Evolutionary conservation across 2,888 invertebrate species (phyloP).

Genomic region (Nipponacmea schrenckii): DNA sequence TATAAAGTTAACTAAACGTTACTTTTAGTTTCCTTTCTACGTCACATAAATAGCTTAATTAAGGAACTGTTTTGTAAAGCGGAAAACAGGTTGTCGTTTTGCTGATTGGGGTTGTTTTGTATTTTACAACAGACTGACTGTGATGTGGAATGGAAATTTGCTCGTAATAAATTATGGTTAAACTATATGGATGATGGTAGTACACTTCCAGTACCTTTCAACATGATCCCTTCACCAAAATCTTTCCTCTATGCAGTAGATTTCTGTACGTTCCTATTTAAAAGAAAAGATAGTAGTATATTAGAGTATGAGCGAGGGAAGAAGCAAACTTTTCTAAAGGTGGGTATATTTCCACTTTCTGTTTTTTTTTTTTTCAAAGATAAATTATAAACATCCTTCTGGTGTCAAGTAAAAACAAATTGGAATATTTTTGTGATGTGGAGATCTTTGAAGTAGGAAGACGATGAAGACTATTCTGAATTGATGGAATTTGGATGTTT

Average conservation of each 20-base stretch:
- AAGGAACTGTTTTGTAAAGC: too few species aligned
- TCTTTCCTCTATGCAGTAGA: slow-evolving; percentile 59
- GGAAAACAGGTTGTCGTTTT: too few species aligned
- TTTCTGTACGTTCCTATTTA: slow-evolving; percentile 45
- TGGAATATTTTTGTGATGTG: too few species aligned
- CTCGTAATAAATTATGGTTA: slow-evolving; percentile 79
- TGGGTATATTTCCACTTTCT: slow-evolving; percentile 24
- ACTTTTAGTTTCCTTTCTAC: too few species aligned
- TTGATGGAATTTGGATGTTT: not conserved
- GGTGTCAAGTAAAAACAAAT: too few species aligned
- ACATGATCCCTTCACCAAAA: slow-evolving; percentile 72
- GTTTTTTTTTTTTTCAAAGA: too few species aligned
- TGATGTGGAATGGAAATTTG: slow-evolving; percentile 82
- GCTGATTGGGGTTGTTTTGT: too few species aligned
- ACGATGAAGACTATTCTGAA: too few species aligned
- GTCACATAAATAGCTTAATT: too few species aligned
- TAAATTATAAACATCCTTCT: too few species aligned
- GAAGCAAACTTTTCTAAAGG: slow-evolving; percentile 65
- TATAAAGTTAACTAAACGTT: too few species aligned
- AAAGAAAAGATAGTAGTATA: slow-evolving; percentile 41
- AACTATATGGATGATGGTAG: slow-evolving; percentile 79
- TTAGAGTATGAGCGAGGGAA: slow-evolving; percentile 50
- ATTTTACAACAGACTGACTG: slow-evolving; percentile 61
- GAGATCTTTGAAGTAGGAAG: too few species aligned
- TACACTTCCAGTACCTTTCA: slow-evolving; percentile 77